These are phyloP conservation scores for Oreotrochilus melanogaster DNA, from an alignment of 2,113 vertebrate species.

Conservation along the genomic window DNA sequence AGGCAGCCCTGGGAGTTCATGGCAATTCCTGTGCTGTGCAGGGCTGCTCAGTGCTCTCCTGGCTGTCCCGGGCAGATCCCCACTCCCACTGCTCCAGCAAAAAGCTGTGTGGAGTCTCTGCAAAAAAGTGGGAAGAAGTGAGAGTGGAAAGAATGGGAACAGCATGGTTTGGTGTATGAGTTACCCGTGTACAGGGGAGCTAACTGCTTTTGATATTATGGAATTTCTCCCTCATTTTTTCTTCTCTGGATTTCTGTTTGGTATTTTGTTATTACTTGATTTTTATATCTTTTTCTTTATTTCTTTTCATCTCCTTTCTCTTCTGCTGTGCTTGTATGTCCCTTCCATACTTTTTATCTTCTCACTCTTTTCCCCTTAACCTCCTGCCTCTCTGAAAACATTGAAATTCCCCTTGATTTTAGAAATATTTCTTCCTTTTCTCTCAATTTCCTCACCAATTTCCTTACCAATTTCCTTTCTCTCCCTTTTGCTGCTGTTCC, in stretches of 20 bases:
- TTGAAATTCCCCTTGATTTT: neutral
- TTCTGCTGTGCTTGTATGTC: neutral
- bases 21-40: slow-evolving; percentile 4
- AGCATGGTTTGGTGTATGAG: neutral
- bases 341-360: neutral
- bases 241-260: neutral
- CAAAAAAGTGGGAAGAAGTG: neutral
- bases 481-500: neutral
- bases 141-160: neutral
- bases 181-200: neutral
- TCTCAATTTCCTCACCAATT: neutral
- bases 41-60: neutral
- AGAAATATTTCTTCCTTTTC: neutral
- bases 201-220: neutral
- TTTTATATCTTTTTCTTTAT: neutral
- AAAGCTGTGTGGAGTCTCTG: neutral
- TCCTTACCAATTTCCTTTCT: neutral
- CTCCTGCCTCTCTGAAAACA: neutral
- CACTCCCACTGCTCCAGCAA: neutral
- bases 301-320: neutral
- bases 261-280: neutral
- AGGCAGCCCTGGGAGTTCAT: slow-evolving; percentile 28
- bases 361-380: neutral
- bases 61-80: neutral
- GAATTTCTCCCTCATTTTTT: neutral